phyloP scores from a whole-genome alignment of 2,113 vertebrate species.

The Dicentrarchus labrax region DNA sequence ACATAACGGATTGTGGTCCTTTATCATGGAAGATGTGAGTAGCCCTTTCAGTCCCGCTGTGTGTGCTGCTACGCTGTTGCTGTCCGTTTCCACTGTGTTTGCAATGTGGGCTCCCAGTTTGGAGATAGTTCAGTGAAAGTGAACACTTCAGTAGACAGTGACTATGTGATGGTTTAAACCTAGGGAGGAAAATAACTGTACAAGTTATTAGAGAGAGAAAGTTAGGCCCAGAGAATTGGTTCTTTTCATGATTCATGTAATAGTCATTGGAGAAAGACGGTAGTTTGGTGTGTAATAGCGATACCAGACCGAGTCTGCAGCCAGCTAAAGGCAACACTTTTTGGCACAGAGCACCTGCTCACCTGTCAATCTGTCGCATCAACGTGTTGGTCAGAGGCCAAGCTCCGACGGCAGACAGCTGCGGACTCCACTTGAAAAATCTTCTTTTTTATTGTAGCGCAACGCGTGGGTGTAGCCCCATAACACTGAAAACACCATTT shows the following conservation, averaged over 20 bases:
- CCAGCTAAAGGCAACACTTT: rapidly evolving
- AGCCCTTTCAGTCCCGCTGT: not conserved
- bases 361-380: conserved; percentile 52
- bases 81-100: not conserved
- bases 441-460: not conserved
- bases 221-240: not conserved
- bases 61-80: not conserved
- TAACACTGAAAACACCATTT: rapidly evolving
- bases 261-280: not conserved
- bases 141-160: not conserved
- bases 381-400: conserved; percentile 19
- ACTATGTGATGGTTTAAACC: not conserved
- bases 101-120: not conserved
- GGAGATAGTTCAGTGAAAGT: not conserved
- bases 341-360: conserved; percentile 62
- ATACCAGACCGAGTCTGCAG: not conserved
- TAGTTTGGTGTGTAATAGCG: not conserved
- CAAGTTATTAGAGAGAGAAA: not conserved
- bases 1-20: conserved; percentile 65
- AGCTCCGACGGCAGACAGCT: not conserved
- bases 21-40: conserved; percentile 78
- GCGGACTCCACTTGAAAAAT: conserved; percentile 1
- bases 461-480: not conserved
- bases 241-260: not conserved
- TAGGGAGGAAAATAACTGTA: not conserved